Evolutionary conservation across 2,797 vertebrate genomes (phyloP).

Genomic region (Moxostoma hubbsi): DNA sequence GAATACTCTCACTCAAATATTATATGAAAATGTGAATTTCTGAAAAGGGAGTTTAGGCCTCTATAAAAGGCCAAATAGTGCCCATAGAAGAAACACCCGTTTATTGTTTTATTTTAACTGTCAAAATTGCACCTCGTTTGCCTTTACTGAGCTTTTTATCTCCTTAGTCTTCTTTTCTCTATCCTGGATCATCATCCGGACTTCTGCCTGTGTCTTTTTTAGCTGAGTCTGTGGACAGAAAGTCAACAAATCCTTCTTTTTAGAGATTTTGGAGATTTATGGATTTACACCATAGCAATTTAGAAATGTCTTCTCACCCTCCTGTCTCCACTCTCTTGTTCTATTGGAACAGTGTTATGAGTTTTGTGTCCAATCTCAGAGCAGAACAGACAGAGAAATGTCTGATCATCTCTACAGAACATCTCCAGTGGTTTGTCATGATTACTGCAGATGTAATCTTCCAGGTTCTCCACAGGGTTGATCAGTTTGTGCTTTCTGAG

Average conservation of each 20-base stretch:
- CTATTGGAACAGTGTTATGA: conserved; percentile 16
- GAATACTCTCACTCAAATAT: background rate
- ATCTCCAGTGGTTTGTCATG: conserved; percentile 40
- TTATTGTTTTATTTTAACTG: background rate
- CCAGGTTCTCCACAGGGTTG: conserved; percentile 33
- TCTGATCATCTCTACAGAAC: conserved; percentile 44
- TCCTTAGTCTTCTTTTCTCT: conserved; percentile 23
- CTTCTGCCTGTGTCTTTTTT: conserved; percentile 12
- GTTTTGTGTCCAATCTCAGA: conserved; percentile 25
- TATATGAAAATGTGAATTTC: no score
- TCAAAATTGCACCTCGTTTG: conserved; percentile 3
- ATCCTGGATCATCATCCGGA: conserved; percentile 23
- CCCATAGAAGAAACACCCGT: no score
- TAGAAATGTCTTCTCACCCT: conserved; percentile 4
- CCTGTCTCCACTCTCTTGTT: conserved; percentile 32
- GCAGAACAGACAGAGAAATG: conserved; percentile 38
- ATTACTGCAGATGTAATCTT: conserved; percentile 24
- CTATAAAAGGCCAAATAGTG: no score
- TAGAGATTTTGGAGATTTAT: background rate
- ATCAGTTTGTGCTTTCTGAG: conserved; percentile 35
- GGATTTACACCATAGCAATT: no score
- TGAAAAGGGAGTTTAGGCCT: no score
- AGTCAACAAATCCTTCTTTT: no score
- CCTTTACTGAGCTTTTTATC: background rate
- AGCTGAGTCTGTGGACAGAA: conserved; percentile 25